phyloP scores from a whole-genome alignment of 2,113 vertebrate species.

The Nanorana parkeri region DNA sequence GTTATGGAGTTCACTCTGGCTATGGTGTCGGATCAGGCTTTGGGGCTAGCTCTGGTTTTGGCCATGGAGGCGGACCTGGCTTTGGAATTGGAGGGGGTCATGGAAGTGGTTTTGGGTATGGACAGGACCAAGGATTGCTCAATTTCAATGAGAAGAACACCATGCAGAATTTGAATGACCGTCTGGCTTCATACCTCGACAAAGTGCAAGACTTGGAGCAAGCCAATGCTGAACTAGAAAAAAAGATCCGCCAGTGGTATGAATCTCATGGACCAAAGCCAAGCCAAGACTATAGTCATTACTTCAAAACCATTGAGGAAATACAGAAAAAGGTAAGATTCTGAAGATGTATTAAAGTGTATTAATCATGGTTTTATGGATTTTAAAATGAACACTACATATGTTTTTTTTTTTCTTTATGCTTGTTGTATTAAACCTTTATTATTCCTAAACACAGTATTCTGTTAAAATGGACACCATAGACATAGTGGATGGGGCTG shows the following conservation, averaged over 20 bases:
- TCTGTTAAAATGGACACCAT: too few relatives aligned
- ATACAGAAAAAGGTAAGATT: conserved; percentile 77
- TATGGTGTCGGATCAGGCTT: conserved; percentile 32
- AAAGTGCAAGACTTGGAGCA: conserved; percentile 80
- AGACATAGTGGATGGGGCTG: too few relatives aligned
- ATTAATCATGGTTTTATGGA: too few relatives aligned
- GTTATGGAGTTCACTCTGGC: not conserved
- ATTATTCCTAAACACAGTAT: too few relatives aligned
- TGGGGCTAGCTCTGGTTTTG: conserved; percentile 48
- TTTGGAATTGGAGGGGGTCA: conserved; percentile 33
- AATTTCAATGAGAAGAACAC: conserved; percentile 80
- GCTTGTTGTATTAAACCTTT: too few relatives aligned
- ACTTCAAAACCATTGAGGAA: conserved; percentile 80
- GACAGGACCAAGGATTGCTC: conserved; percentile 65
- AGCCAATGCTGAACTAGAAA: conserved; percentile 79
- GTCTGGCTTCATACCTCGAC: conserved; percentile 79
- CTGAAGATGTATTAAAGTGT: too few relatives aligned
- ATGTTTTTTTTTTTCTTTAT: too few relatives aligned
- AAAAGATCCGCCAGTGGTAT: conserved; percentile 79
- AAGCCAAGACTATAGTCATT: conserved; percentile 76
- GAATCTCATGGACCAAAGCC: conserved; percentile 75
- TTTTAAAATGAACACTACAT: too few relatives aligned
- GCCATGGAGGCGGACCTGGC: conserved; percentile 25
- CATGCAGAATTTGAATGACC: conserved; percentile 86
- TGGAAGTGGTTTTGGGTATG: conserved; percentile 46